Percentiles rank a stretch among this genome's conserved stretches.
Evolutionary conservation across 2,888 invertebrate species (phyloP).

Genomic region (Stegophylla sp.): DNA sequence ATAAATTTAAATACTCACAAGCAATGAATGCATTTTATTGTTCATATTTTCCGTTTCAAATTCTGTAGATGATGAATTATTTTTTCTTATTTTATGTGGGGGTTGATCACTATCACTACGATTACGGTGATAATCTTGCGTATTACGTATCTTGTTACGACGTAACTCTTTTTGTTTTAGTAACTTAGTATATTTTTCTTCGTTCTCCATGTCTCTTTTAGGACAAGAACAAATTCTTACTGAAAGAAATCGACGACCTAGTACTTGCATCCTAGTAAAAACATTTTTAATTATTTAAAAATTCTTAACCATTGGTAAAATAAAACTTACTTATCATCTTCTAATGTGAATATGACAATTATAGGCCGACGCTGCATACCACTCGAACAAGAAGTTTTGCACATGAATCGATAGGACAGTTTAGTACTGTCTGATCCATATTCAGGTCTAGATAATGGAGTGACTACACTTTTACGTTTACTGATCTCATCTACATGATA

Average conservation of each 20-base stretch:
- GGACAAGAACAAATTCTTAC: conserved; percentile 81
- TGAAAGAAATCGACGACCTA: conserved; percentile 73
- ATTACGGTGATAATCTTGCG: not conserved
- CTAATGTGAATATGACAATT: conserved; percentile 76
- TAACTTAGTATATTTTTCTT: conserved; percentile 66
- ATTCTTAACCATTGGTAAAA: not conserved
- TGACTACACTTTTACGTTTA: conserved; percentile 59
- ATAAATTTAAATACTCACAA: conserved; percentile 18
- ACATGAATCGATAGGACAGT: conserved; percentile 73
- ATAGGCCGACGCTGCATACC: conserved; percentile 80
- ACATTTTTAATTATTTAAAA: conserved; percentile 9
- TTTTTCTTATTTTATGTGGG: conserved; percentile 29
- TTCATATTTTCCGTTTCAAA: conserved; percentile 24
- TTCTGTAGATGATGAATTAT: conserved; percentile 19
- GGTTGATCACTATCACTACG: conserved; percentile 6
- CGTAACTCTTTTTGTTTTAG: conserved; percentile 35
- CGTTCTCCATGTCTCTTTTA: conserved; percentile 74
- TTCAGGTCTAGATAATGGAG: conserved; percentile 58
- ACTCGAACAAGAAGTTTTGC: conserved; percentile 79
- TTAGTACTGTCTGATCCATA: conserved; percentile 58
- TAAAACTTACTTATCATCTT: conserved; percentile 68
- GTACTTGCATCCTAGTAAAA: conserved; percentile 68
- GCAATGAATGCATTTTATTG: not conserved
- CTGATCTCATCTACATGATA: conserved; percentile 59
- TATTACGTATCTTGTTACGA: conserved; percentile 34